A percentile compares a stretch with the other conserved stretches of the same genome.
Evolutionary conservation across 2,113 vertebrate genomes (phyloP).

Genomic region (Calonectris borealis): DNA sequence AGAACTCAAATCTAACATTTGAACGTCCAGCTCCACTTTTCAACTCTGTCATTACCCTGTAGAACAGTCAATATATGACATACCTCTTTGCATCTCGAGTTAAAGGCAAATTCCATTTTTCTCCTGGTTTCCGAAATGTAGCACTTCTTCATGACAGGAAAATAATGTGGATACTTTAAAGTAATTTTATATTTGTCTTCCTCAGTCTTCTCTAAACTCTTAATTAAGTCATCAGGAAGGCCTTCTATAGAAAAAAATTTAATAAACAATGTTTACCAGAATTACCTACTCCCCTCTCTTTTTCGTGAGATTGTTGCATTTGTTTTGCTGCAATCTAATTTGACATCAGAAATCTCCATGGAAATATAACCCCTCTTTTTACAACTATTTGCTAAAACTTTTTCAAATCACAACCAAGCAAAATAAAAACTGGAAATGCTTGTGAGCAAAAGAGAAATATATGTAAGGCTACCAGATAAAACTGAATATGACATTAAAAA

Average conservation of each 20-base stretch:
- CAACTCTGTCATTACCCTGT: background rate
- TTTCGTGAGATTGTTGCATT: background rate
- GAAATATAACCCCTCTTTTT: background rate
- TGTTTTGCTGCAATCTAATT: background rate
- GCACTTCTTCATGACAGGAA: slow-evolving; percentile 92
- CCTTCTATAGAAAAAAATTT: slow-evolving; percentile 76
- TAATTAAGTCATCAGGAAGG: slow-evolving; percentile 87
- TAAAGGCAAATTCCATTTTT: slow-evolving; percentile 91
- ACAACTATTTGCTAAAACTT: background rate
- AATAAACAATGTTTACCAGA: background rate
- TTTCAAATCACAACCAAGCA: background rate
- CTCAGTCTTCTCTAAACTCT: slow-evolving; percentile 80
- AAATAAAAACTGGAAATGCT: background rate
- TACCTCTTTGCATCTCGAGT: slow-evolving; percentile 93
- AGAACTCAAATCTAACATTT: background rate
- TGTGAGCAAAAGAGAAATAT: background rate
- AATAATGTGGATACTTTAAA: slow-evolving; percentile 93
- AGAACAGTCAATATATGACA: background rate
- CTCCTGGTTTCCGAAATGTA: slow-evolving; percentile 88
- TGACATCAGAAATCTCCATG: background rate
- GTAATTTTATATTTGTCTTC: slow-evolving; percentile 84
- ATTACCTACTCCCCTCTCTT: background rate
- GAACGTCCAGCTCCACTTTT: background rate
- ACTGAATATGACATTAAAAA: background rate
- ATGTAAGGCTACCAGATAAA: background rate